Base-by-base conservation (phyloP, 2,113 vertebrate species). In the Thymallus thymallus region DNA sequence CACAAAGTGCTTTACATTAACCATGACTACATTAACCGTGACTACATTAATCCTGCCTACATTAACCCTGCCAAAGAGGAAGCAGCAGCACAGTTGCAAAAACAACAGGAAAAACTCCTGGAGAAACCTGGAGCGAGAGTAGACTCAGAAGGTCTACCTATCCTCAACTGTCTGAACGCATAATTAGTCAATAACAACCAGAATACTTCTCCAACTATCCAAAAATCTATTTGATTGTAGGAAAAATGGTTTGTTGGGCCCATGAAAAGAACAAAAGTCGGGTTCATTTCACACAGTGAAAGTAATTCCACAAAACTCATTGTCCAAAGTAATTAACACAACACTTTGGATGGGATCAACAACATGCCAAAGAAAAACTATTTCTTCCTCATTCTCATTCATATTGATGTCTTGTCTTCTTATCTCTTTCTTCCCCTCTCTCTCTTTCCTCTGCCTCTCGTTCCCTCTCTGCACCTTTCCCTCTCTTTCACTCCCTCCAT, bases 251-350 rank as follows among this genome's bases (percentile, higher is more conserved):
- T 83, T 88, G 74, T 78, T 73, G 56, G 67, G 60, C 45, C 32
- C 67, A 64, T 55, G 56, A 79, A 85, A 76, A 76, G 41, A 72
- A 85, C 77, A 77, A 63, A 67, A 77, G 72, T 80, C 45, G 63
- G 79, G 76, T 76, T 86, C 76, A 78, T 87, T 83, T 85, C 74
- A 83, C 73, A 76, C 32, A 61, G 73, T 76, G 77, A 74, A 84
- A 85, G 88, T 83, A 86, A 89, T 87, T 86, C 73, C 80, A 81
- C 63, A 77, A 79, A 84, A 72, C 75, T 79, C 72, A 71, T 80
- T 61, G 74, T 88, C 90, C 87, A 90, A 90, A 79, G 80, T 89
- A 90, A 91, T 92, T 88, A 91, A 77, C 82, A 78, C 81, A 87
- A 85, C 81, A 88, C 84, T 76, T 85, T 86, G 85, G 85, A 88